phyloP scores from a whole-genome alignment of 2,113 vertebrate genomes.

The Neodontobutis hainanensis region DNA sequence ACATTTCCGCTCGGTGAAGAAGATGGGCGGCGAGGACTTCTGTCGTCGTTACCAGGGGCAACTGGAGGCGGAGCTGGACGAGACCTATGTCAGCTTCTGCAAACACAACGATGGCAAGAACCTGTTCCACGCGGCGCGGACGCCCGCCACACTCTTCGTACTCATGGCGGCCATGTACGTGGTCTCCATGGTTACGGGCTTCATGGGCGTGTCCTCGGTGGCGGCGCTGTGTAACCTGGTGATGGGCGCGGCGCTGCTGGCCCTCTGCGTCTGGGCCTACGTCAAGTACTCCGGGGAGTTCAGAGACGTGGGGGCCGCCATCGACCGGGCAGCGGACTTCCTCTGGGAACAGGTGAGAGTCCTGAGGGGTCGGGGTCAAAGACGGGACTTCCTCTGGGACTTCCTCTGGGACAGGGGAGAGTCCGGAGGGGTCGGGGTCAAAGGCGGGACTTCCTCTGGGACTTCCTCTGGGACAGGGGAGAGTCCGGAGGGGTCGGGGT shows the following conservation, averaged over 20 bases:
- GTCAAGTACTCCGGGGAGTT: conserved; percentile 96
- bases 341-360: conserved; percentile 96
- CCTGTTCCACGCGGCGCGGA: conserved; percentile 93
- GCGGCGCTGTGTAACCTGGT: conserved; percentile 89
- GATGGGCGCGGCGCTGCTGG: conserved; percentile 88
- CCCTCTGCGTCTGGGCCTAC: conserved; percentile 93
- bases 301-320: conserved; percentile 90
- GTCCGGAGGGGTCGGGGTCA: no score
- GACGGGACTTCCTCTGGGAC: no score
- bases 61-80: conserved; percentile 90
- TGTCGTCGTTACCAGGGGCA: conserved; percentile 93
- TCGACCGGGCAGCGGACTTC: conserved; percentile 91
- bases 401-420: no score
- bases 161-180: conserved; percentile 94
- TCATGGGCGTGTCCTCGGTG: conserved; percentile 89
- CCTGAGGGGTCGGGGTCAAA: no score
- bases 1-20: conserved; percentile 90
- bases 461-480: no score
- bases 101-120: conserved; percentile 99
- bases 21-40: conserved; percentile 96
- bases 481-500: no score
- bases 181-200: conserved; percentile 91
- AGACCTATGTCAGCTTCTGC: conserved; percentile 88
- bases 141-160: conserved; percentile 92
- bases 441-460: no score